Evolutionary conservation across 1,140 invertebrate genomes (phyloP).

Genomic region (Penaeus vannamei): DNA sequence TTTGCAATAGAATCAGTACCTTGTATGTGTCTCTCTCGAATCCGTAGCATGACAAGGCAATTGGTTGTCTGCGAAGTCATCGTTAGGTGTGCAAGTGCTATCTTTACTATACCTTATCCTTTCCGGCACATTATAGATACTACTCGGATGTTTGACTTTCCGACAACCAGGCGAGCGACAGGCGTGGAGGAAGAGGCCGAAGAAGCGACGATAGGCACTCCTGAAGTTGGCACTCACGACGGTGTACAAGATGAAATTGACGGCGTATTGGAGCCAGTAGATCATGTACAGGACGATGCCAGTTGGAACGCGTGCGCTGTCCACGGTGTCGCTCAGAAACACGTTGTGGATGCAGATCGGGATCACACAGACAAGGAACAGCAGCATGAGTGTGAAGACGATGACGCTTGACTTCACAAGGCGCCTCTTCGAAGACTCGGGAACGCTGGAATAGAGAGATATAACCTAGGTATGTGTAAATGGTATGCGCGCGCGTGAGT

Average conservation of each 20-base stretch:
- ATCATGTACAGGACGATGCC: slow-evolving; percentile 59
- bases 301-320: not conserved
- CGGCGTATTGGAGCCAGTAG: slow-evolving; percentile 53
- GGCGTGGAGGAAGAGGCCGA: not conserved
- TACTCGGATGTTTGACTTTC: no score
- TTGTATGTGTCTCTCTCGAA: no score
- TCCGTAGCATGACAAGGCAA: no score
- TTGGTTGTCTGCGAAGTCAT: no score
- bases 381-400: slow-evolving; percentile 51
- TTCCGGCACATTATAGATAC: no score
- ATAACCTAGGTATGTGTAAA: no score
- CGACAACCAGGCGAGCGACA: no score
- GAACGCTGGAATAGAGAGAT: no score
- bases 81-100: no score
- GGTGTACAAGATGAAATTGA: slow-evolving; percentile 58
- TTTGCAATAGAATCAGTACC: no score
- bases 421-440: not conserved
- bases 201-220: slow-evolving; percentile 52
- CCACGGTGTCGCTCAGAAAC: not conserved
- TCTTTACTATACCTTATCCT: no score
- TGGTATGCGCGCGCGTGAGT: no score
- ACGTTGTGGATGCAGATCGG: slow-evolving; percentile 64
- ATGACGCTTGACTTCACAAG: slow-evolving; percentile 60
- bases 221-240: slow-evolving; percentile 46
- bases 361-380: slow-evolving; percentile 62